Evolutionary conservation across 2,888 invertebrate genomes (phyloP).

Genomic region (Caenorhabditis angaria): DNA sequence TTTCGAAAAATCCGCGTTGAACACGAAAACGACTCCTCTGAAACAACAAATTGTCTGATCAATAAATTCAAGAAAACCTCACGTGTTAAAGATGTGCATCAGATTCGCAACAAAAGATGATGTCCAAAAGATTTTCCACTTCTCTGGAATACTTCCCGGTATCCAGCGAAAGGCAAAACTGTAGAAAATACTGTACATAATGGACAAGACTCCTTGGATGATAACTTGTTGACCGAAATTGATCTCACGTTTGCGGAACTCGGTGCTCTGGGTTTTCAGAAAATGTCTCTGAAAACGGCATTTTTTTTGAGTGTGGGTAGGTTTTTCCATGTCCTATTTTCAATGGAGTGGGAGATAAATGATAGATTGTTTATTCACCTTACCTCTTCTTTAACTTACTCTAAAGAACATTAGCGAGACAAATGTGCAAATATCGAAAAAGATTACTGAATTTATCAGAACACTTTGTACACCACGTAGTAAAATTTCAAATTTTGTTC

Average conservation of each 20-base stretch:
- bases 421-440: constrained; percentile 13
- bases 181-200: constrained; percentile 17
- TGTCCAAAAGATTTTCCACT: constrained; percentile 28
- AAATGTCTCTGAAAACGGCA: constrained; percentile 10
- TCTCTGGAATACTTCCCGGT: constrained; percentile 13
- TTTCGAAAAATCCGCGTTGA: no score
- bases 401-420: not conserved
- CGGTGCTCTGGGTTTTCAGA: not conserved
- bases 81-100: constrained; percentile 23
- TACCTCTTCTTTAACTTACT: no score
- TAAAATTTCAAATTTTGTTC: not conserved
- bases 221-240: constrained; percentile 24
- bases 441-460: constrained; percentile 3
- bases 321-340: no score
- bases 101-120: constrained; percentile 20
- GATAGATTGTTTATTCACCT: no score
- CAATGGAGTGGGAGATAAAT: no score
- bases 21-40: no score
- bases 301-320: not conserved
- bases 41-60: no score
- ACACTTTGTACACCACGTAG: not conserved
- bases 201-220: constrained; percentile 21
- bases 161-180: constrained; percentile 12
- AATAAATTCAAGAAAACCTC: no score
- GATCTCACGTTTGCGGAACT: constrained; percentile 12